Base-by-base conservation (phyloP, 1,140 invertebrate species). In the Drosophila mayri region DNA sequence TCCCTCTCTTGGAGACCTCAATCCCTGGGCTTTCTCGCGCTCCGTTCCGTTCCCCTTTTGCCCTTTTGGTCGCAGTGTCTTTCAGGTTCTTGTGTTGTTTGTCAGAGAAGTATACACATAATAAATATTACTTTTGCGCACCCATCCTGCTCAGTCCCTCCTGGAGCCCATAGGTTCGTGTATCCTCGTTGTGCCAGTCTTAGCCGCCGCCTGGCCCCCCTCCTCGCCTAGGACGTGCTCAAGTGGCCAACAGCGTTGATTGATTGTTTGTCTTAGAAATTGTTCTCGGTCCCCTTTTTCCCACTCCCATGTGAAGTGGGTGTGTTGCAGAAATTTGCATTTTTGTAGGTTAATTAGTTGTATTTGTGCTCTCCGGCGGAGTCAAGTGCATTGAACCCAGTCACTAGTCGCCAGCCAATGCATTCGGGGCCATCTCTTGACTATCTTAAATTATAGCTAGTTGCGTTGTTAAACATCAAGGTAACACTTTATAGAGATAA, bases 261-360 rank as follows among this genome's bases (percentile, higher is more conserved):
- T 88, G 84, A 87, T 87, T 88, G 80, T 88, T 87, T 88, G 76
- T 76, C 76, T 83, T 80, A 83, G 72, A 88, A 86, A 70, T 83
- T 87, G 52, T 70, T 84, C 63, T 32, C 58, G 41, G 72, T 38
- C n/a, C n/a, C 37, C 25, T 4, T 25, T 77, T 57, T 71, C n/a
- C 55, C 41, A 40, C 28, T 49, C 14, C 44, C 12, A 52, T 76
- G 55, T 78, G 68, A 75, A 72, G 82, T 81, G 62, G 76, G 79
- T 74, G 83, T 87, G 83, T 75, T 72, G 79, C 60, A 49, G 65
- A 81, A 83, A 84, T 84, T 88, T 88, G 84, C 80, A 84, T 84
- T 83, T 87, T 90, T 87, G 63, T 87, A 65, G 84, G 84, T 87
- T 87, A 87, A 87, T 87, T 87, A 84, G 85, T 67, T 80, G 40